Evolutionary conservation across 2,797 vertebrate species (phyloP), one percentile per base, ranked within the genome.

Genomic region (Pipistrellus pipistrellus): DNA sequence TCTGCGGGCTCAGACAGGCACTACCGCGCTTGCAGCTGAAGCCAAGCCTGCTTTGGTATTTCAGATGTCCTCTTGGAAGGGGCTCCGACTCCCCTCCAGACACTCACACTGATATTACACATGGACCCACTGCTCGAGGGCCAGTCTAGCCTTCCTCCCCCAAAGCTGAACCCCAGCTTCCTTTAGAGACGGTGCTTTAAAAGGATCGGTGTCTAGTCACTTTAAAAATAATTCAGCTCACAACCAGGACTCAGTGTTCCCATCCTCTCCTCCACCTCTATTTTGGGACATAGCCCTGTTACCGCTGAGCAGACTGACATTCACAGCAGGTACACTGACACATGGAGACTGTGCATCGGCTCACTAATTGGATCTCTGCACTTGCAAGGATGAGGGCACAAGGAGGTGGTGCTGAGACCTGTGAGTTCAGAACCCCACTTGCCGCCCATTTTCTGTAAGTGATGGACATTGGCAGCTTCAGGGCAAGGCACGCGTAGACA

Each of bases 261-360:
- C 95, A 86, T 94, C 38, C 41, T 73, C 81, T 75, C 12, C 83
- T 69, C 77, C 85, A 14, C 82, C 88, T 97, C 97, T 97, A 97
- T 98, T 98, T 97, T 96, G 97, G 97, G 97, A 97, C 81, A 78
- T 95, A 78, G 96, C 96, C 96, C 97, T 94, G 96, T 97, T 97
- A 96, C 93, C 96, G 62, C 89, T 38, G 97, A 98, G 94, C 98
- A 97, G 97, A 97, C 94, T 96, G 97, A 97, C 97, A 98, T 92
- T 97, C 98, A 93, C 97, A 97, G 97, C 97, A 98, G 98, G 97
- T 97, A 97, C 96, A 97, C 77, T 96, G 97, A 97, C 98, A 98
- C 97, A 90, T 90, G 97, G 97, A 97, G 94, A 97, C 97, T 96
- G 97, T 93, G 95, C 97, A 93, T 97, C 91, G 85, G 93, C 90